A percentile compares a stretch with the other conserved stretches of the same genome.
phyloP scores from a whole-genome alignment of 1,140 invertebrate genomes.

The Musca vetustissima region DNA sequence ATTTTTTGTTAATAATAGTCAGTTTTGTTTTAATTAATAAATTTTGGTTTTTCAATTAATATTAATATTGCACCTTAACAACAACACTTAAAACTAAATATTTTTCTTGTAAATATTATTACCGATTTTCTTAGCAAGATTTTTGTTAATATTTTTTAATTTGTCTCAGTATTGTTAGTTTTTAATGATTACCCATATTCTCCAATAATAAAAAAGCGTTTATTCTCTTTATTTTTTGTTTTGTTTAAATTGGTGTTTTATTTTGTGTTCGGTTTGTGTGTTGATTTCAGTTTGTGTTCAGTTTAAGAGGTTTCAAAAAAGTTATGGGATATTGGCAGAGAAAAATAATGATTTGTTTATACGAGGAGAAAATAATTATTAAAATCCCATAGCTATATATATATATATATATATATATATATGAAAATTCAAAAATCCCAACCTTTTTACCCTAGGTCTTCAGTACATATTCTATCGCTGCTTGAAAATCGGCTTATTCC shows the following conservation, averaged over 20 bases:
- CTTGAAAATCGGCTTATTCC: no score
- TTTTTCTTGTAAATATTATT: constrained; percentile 15
- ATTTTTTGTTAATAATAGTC: not conserved
- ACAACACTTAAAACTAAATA: constrained; percentile 22
- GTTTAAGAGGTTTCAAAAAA: no score
- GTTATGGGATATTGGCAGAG: no score
- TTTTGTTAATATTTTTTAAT: not conserved
- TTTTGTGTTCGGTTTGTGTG: not conserved
- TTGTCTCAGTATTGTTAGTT: not conserved
- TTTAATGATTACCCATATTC: not conserved
- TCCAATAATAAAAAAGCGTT: constrained; percentile 12
- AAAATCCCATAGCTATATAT: no score
- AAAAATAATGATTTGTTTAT: no score
- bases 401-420: no score
- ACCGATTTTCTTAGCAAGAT: constrained; percentile 3
- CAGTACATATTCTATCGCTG: no score
- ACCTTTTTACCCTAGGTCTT: no score
- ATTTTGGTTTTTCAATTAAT: constrained; percentile 3
- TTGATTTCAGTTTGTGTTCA: not conserved
- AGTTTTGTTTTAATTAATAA: constrained; percentile 1
- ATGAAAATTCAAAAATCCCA: no score
- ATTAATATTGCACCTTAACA: constrained; percentile 19
- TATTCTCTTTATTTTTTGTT: constrained; percentile 8
- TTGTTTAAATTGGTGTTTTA: not conserved
- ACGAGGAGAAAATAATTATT: no score